Evolutionary conservation across 2,113 vertebrate species (phyloP).

Genomic region (Ardeotis arabs): DNA sequence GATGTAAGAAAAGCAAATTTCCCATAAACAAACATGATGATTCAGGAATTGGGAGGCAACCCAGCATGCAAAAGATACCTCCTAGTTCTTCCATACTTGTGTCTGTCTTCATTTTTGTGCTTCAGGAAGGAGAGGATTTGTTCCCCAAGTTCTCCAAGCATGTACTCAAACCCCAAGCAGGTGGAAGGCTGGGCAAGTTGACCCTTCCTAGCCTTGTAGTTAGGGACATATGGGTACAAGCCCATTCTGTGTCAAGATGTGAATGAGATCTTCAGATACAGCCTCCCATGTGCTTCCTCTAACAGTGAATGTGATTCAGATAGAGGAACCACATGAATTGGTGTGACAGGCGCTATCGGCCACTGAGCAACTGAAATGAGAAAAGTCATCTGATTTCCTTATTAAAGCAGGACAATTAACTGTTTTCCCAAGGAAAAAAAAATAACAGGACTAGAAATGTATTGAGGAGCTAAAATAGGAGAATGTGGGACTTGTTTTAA

Average conservation of each 20-base stretch:
- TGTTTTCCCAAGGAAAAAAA: neutral
- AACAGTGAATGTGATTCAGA: fast-evolving
- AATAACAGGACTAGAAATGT: neutral
- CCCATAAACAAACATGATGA: neutral
- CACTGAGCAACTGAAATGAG: neutral
- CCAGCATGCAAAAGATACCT: neutral
- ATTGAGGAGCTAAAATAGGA: neutral
- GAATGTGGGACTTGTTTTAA: no score
- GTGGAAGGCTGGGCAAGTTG: neutral
- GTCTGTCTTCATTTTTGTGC: neutral
- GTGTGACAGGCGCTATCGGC: neutral
- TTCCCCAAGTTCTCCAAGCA: neutral
- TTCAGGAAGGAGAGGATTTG: neutral
- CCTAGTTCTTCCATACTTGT: neutral
- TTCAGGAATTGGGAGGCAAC: neutral
- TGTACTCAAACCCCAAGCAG: neutral
- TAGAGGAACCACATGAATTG: neutral
- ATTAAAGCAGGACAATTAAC: neutral
- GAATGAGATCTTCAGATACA: neutral
- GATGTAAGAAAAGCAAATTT: neutral
- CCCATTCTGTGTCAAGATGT: neutral
- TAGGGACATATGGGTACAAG: fast-evolving
- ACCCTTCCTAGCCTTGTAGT: no score
- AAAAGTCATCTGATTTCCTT: neutral
- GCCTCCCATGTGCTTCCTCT: neutral